A percentile compares a stretch with the other conserved stretches of the same genome.
phyloP scores from a whole-genome alignment of 2,797 vertebrate genomes.

The Pelobates cultripes region DNA sequence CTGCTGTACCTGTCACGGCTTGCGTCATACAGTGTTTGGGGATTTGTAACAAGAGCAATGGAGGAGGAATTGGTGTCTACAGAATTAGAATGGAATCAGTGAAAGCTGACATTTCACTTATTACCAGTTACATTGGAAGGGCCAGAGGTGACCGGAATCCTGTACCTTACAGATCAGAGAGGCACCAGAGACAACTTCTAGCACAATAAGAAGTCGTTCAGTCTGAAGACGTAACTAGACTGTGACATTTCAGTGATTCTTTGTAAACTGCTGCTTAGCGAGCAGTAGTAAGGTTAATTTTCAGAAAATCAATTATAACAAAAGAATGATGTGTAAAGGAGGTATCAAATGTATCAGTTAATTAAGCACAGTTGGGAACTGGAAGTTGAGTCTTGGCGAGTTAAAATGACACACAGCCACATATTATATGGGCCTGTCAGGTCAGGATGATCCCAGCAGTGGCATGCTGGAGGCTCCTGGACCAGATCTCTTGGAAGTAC shows the following conservation, averaged over 20 bases:
- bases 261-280: background rate
- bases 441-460: too few relatives aligned
- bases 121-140: background rate
- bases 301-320: too few relatives aligned
- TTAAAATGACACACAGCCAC: too few relatives aligned
- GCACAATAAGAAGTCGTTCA: background rate
- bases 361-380: too few relatives aligned
- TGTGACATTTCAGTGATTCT: background rate
- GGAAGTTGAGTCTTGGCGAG: too few relatives aligned
- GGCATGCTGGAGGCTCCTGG: too few relatives aligned
- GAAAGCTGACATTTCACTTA: background rate
- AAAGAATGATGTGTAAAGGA: too few relatives aligned
- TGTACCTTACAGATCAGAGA: background rate
- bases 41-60: background rate
- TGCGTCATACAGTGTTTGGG: background rate
- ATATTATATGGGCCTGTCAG: too few relatives aligned
- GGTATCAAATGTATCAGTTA: too few relatives aligned
- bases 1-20: background rate
- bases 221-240: background rate
- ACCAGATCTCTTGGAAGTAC: too few relatives aligned
- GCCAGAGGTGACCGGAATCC: background rate
- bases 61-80: background rate
- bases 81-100: background rate
- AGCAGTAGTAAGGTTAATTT: too few relatives aligned
- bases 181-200: background rate